Percentiles rank a stretch among this genome's conserved stretches.
Evolutionary conservation across 2,888 invertebrate genomes (phyloP).

Genomic region (Cantharis lateralis): DNA sequence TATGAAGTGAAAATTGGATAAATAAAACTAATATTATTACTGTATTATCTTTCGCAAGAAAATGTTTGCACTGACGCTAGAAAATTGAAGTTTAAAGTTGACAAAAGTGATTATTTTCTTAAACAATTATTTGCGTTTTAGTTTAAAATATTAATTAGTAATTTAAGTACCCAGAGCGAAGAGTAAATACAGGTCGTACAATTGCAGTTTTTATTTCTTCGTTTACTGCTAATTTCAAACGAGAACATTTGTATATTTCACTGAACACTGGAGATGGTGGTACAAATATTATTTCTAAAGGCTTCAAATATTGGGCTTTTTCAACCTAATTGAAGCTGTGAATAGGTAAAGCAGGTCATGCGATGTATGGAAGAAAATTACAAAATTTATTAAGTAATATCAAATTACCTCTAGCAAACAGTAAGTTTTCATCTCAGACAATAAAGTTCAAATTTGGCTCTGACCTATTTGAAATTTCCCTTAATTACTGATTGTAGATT

Average conservation of each 20-base stretch:
- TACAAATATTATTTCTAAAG: not conserved
- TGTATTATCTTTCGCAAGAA: not conserved
- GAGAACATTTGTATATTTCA: not conserved
- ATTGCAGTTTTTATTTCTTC: not conserved
- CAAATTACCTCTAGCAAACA: not conserved
- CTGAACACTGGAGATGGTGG: not conserved
- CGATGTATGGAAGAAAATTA: too few species aligned
- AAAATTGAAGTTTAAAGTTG: not conserved
- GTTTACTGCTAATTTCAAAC: not conserved
- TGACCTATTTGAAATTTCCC: not conserved
- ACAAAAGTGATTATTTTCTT: not conserved
- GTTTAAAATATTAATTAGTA: not conserved
- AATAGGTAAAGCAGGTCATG: too few species aligned
- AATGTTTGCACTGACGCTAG: not conserved
- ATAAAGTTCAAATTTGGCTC: not conserved
- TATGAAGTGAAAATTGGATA: not conserved
- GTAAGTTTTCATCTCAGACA: not conserved
- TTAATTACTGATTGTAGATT: not conserved
- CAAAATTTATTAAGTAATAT: too few species aligned
- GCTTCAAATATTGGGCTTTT: not conserved
- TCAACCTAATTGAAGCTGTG: not conserved
- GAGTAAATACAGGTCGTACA: not conserved
- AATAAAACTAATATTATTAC: not conserved
- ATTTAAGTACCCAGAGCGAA: not conserved
- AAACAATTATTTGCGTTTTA: not conserved